Percentiles rank a stretch among this genome's conserved stretches.
phyloP scores from a whole-genome alignment of 2,888 invertebrate species.

The Lasioglossum oenotherae region DNA sequence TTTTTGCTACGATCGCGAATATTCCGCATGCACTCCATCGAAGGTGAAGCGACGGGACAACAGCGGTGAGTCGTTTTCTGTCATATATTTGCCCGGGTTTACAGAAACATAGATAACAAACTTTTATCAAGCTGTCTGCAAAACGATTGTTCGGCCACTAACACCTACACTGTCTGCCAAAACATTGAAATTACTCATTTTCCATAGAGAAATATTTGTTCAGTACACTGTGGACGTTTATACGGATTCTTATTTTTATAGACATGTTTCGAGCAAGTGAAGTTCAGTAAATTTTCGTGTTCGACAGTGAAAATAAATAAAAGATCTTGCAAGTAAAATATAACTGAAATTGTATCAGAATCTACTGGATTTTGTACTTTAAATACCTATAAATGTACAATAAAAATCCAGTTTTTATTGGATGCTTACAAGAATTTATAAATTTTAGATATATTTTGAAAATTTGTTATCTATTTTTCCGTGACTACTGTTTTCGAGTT shows the following conservation, averaged over 20 bases:
- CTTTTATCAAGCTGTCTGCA: not conserved
- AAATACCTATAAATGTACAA: not conserved
- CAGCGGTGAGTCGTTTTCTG: conserved; percentile 46
- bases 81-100: not conserved
- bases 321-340: not conserved
- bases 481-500: not conserved
- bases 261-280: not conserved
- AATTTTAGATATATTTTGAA: not conserved
- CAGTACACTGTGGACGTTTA: not conserved
- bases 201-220: not conserved
- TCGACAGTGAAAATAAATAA: not conserved
- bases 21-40: conserved; percentile 2
- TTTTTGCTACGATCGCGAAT: conserved; percentile 47
- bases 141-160: not conserved
- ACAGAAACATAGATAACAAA: not conserved
- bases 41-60: not conserved
- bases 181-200: not conserved
- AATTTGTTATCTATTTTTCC: not conserved
- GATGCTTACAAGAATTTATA: not conserved
- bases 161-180: not conserved
- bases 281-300: not conserved
- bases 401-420: not conserved
- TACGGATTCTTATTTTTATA: not conserved
- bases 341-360: not conserved
- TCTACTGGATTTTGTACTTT: not conserved